A percentile compares a stretch with the other conserved stretches of the same genome.
phyloP scores from a whole-genome alignment of 2,797 vertebrate genomes.

The Morus bassanus region DNA sequence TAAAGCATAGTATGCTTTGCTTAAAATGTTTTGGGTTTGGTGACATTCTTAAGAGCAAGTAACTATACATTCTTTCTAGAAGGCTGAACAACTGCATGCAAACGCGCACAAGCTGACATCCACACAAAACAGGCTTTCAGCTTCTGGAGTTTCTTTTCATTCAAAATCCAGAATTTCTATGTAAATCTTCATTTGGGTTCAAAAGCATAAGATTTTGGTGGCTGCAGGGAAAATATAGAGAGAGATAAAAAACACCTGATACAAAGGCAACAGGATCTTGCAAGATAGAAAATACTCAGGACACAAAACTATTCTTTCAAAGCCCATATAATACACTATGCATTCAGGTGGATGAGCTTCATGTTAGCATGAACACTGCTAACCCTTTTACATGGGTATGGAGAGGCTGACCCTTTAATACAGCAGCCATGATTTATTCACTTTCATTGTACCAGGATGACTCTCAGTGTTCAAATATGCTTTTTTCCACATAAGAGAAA shows the following conservation, averaged over 20 bases:
- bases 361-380: neutral
- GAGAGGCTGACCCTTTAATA: neutral
- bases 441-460: neutral
- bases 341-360: neutral
- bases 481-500: constrained; percentile 40
- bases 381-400: neutral
- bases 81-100: neutral
- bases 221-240: neutral
- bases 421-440: constrained; percentile 13
- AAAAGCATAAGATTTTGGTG: neutral
- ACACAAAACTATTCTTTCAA: neutral
- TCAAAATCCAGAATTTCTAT: neutral
- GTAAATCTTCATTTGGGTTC: neutral
- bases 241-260: neutral
- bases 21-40: neutral
- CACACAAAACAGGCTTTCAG: neutral
- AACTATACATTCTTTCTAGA: neutral
- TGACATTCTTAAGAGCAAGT: neutral
- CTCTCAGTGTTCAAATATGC: constrained; percentile 46
- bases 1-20: neutral
- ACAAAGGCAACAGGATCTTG: neutral
- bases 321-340: neutral
- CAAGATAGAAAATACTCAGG: neutral
- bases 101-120: neutral
- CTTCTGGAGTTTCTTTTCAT: neutral